Evolutionary conservation across 2,113 vertebrate species (phyloP), one percentile per base, ranked within the genome.

Genomic region (Pelobates fuscus): DNA sequence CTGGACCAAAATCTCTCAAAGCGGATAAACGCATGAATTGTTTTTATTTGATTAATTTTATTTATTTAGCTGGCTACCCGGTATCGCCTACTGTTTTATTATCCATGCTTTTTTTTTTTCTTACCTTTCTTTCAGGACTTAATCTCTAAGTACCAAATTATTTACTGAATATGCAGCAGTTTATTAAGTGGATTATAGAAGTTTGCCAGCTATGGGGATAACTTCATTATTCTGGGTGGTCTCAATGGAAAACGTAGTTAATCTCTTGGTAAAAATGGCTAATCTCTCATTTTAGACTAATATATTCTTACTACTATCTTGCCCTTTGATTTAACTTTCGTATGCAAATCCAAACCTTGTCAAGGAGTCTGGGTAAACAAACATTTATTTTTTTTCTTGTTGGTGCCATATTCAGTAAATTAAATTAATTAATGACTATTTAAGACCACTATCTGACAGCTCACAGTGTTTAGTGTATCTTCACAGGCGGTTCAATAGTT

Each of bases 141-240:
- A 85, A 90, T 87, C 86, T 83, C 77, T 82, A 71, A 78, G 74
- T 76, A 80, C 86, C 87, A 84, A 81, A 85, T 84, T 84, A 80
- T 80, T 78, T 78, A 59, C 80, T 70, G 77, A 85, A 90, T 89
- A 87, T 90, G 87, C 89, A 87, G 84, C 77, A 70, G 6, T 63
- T 77, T 83, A 84, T 86, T 85, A 91, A 86, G 83, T 83, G 87
- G 87, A 83, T 87, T 86, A 88, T 77, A 63, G 66, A 64, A 41
- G 37, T 68, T 79, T 57, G 26, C 57, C 77, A 80, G 24, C 67
- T 24, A n/a, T 75, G 64, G 65, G 32, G 20, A 44, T 46, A 17
- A 27, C 60, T 3, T 79, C 59, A 78, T 66, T 70, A 77, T 70
- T 64, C 60, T 80, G 46, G 20, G 57, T 68, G 46, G 12, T 3